Conservation (phyloP, 2,888 invertebrate species). For the Brachynemurus nebulosus region DNA sequence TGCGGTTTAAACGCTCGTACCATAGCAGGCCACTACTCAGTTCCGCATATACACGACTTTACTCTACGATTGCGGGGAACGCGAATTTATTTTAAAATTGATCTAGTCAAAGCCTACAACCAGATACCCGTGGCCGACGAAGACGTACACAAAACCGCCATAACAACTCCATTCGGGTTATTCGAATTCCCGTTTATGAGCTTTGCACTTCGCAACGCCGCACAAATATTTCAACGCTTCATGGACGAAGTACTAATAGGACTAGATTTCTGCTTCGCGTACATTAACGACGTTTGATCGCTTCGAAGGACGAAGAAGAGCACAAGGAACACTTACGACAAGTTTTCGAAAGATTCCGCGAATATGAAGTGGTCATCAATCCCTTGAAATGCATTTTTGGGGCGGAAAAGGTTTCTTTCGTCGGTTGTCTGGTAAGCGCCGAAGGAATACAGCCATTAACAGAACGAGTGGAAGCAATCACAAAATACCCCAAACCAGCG, state of each 20-base stretch:
- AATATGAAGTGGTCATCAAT: slow-evolving; percentile 23
- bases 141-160: too few relatives aligned
- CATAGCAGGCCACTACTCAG: slow-evolving; percentile 18
- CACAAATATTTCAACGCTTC: slow-evolving; percentile 16
- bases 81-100: too few relatives aligned
- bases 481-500: slow-evolving; percentile 18
- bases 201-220: slow-evolving; percentile 20
- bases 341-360: slow-evolving; percentile 18
- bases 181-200: too few relatives aligned
- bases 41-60: slow-evolving; percentile 22
- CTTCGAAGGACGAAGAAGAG: too few relatives aligned
- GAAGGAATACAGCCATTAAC: slow-evolving; percentile 23
- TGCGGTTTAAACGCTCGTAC: too few relatives aligned
- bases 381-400: slow-evolving; percentile 24
- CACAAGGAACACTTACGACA: slow-evolving; percentile 20
- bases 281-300: not conserved
- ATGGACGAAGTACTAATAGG: slow-evolving; percentile 5
- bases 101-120: too few relatives aligned
- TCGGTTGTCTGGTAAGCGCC: slow-evolving; percentile 19
- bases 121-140: too few relatives aligned
- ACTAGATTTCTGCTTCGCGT: not conserved
- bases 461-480: slow-evolving; percentile 23
- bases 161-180: too few relatives aligned
- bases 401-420: slow-evolving; percentile 16
- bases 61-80: slow-evolving; percentile 17